Percentiles rank a stretch among this genome's conserved stretches.
Evolutionary conservation across 2,888 invertebrate species (phyloP).

Genomic region (Patella ulyssiponensis): DNA sequence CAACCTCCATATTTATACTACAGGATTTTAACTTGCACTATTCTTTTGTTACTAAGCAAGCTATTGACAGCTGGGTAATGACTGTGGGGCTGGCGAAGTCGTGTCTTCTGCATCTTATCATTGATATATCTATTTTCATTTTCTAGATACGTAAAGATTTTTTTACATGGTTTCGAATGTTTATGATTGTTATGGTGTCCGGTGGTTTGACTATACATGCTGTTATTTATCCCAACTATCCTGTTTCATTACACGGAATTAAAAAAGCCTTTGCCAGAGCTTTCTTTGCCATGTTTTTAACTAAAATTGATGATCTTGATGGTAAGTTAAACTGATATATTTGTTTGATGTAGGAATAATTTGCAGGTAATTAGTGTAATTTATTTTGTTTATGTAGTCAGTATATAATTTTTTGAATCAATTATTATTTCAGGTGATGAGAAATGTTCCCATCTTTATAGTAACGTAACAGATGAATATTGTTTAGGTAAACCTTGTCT

Average conservation of each 20-base stretch:
- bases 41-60: too few species aligned
- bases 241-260: constrained; percentile 62
- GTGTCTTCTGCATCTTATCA: not conserved
- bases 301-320: constrained; percentile 69
- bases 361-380: too few species aligned
- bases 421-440: constrained; percentile 42
- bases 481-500: constrained; percentile 41
- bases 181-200: constrained; percentile 68
- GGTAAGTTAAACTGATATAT: constrained; percentile 39
- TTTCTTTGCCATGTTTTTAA: constrained; percentile 73
- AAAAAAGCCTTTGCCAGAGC: constrained; percentile 70
- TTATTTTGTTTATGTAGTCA: too few species aligned
- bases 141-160: constrained; percentile 69
- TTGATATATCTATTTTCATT: not conserved
- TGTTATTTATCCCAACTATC: constrained; percentile 73
- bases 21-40: not conserved
- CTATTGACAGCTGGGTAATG: too few species aligned
- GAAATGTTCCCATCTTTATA: constrained; percentile 40
- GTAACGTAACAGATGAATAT: constrained; percentile 37
- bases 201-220: constrained; percentile 72
- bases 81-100: too few species aligned
- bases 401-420: not conserved
- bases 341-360: too few species aligned
- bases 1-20: not conserved
- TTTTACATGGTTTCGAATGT: constrained; percentile 69